Conservation (phyloP, 2,888 invertebrate species). For the Polymixis lichenea region DNA sequence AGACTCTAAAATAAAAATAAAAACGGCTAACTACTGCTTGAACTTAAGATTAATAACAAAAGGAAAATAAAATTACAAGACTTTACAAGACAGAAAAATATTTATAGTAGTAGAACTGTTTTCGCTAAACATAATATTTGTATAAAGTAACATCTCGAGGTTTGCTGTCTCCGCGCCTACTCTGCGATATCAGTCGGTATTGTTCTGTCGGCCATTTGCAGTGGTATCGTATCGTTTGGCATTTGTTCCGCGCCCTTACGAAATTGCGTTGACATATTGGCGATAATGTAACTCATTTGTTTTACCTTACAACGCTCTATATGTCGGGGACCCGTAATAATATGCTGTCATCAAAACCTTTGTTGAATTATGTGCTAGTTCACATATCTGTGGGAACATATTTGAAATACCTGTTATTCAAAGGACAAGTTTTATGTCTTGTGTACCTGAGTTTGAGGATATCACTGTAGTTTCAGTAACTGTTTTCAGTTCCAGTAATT, state of each 20-base stretch:
- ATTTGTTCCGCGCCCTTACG: slow-evolving; percentile 80
- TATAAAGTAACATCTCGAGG: not conserved
- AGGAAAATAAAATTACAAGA: no score
- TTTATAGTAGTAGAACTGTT: no score
- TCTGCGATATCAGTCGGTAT: slow-evolving; percentile 62
- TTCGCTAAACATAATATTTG: not conserved
- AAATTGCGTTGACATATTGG: slow-evolving; percentile 77
- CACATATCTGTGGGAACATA: slow-evolving; percentile 10
- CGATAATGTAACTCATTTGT: slow-evolving; percentile 73
- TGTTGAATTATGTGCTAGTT: slow-evolving; percentile 27
- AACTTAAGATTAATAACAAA: no score
- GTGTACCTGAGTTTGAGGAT: not conserved
- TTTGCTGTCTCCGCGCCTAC: slow-evolving; percentile 53
- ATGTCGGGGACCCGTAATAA: slow-evolving; percentile 44
- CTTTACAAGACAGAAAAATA: no score
- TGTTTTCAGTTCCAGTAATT: not conserved
- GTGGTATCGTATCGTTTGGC: slow-evolving; percentile 74
- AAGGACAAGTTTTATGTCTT: not conserved
- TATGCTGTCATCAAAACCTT: slow-evolving; percentile 45
- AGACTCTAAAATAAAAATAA: no score
- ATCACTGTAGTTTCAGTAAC: not conserved
- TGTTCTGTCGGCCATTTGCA: slow-evolving; percentile 67
- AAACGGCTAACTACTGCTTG: no score
- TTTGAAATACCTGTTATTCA: not conserved
- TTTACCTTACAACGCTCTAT: slow-evolving; percentile 49